Base-by-base conservation (phyloP, 2,888 invertebrate species). In the Brenthis daphne region DNA sequence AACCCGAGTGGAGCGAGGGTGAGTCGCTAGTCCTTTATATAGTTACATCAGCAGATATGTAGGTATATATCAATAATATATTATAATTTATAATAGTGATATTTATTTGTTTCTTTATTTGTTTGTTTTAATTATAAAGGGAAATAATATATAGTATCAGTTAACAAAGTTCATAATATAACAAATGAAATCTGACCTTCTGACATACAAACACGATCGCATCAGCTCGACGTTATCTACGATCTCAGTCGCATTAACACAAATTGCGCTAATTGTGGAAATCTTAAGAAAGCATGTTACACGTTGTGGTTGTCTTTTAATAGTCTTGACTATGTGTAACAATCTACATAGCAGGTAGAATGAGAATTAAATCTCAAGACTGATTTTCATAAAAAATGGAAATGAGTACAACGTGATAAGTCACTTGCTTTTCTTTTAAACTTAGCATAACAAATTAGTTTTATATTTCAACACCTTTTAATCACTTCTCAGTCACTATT, bases 261-360 rank as follows among this genome's bases (percentile, higher is more conserved):
- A 84, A 84, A 85, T 85, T 82, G 81, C 82, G 79, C 80, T 89
- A 88, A 87, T 88, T 84, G 82, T 85, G 81, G 84, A 85, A 86
- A 88, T 84, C 78, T 74, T 76, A 80, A 73, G 83, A 84, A 82
- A 86, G 83, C 72, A 55, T 37, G 64, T 56, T 63, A 47, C 57
- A 50, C 55, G 16, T 43, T 57, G 48, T 47, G 29, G 16, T 20
- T 24, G 50, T 60, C 55, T 65, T 56, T 33, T 48, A 51, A 20
- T n/a, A 24, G 48, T 14, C 64, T 69, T 65, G 29, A 60, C 43
- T 11, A 37, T 11, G 8, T 43, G 37, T 43, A 43, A 11, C 37
- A 43, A 43, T 43, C 37, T 43, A 43, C 37, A 11, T 43, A 43
- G 11, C 37, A 43, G 2, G 37, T 43, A 43, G 11, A 43, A 11